A percentile compares a stretch with the other conserved stretches of the same genome.
Evolutionary conservation across 2,797 vertebrate species (phyloP).

Genomic region (Pantherophis alleghaniensis): DNA sequence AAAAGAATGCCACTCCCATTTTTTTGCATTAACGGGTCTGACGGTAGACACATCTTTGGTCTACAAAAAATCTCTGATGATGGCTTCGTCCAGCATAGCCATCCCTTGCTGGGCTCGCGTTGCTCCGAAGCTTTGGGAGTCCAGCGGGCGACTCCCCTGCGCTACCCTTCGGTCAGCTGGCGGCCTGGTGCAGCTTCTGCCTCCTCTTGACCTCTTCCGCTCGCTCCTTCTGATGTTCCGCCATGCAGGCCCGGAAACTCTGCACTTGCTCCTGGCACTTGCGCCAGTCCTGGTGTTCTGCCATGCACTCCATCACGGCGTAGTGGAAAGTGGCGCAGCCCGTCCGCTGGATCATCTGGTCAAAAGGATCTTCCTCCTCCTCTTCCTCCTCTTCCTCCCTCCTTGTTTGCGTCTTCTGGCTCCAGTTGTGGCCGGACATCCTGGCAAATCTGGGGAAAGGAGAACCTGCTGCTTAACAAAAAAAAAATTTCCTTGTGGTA

Average conservation of each 20-base stretch:
- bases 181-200: conserved; percentile 18
- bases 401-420: conserved; percentile 39
- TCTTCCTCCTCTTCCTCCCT: conserved; percentile 59
- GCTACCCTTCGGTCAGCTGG: conserved; percentile 26
- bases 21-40: background rate
- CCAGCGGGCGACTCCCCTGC: no score
- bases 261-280: conserved; percentile 82
- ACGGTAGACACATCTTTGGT: rapidly evolving
- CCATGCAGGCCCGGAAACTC: conserved; percentile 88
- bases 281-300: conserved; percentile 87
- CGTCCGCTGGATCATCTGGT: conserved; percentile 80
- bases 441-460: background rate
- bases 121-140: background rate
- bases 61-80: background rate
- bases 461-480: background rate
- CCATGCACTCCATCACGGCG: conserved; percentile 91
- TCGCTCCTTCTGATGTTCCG: conserved; percentile 68
- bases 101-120: background rate
- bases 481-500: background rate
- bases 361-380: conserved; percentile 85
- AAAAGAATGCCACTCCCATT: background rate
- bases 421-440: conserved; percentile 81
- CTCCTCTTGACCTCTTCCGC: conserved; percentile 69
- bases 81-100: background rate
- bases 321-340: conserved; percentile 85